Base-by-base conservation (phyloP, 2,888 invertebrate species). In the Pyralis farinalis region DNA sequence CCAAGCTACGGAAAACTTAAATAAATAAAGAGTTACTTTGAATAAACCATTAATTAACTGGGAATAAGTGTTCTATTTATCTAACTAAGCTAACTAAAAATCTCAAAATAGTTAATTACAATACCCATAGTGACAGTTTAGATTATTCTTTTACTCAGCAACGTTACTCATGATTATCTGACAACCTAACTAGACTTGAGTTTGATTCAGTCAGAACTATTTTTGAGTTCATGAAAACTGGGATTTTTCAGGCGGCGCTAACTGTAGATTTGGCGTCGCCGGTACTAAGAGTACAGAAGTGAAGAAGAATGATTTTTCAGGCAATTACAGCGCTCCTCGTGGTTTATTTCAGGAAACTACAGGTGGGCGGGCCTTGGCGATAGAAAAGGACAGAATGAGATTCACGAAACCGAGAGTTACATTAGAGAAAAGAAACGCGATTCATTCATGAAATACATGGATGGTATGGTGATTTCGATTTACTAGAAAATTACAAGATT, bases 251-350 rank as follows among this genome's bases (percentile, higher is more conserved):
- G 64, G 53, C 73, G 74, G 63, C 76, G 76, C 71, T 73, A 74
- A 71, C 76, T 68, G 72, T 76, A 66, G 68, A 71, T 70, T 71
- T 67, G 70, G 80, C 84, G 80, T 74, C 80, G 69, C 58, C 40
- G 34, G 40, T 74, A 78, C 81, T 56, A 79, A 79, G 80, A 61
- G 53, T 42, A 41, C 71, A 82, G 63, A 63, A 52, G 8, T 21
- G 7, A 3, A n/a, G 12, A 57, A 57, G 61, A 66, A 60, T 42
- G 52, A 27, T 48, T 52, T 77, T 81, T 81, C 80, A 82, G 81
- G 51, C 62, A 61, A 62, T 40, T 43, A 45, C 52, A 53, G 42
- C 36, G 40, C 16, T 16, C 16, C 16, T 16, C 4, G 31, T n/a
- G n/a, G 30, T 42, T 44, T 46, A 43, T 49, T 61, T 57, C 53